A percentile compares a stretch with the other conserved stretches of the same genome.
Evolutionary conservation across 2,888 invertebrate genomes (phyloP).

Genomic region (Pristionchus mayeri): DNA sequence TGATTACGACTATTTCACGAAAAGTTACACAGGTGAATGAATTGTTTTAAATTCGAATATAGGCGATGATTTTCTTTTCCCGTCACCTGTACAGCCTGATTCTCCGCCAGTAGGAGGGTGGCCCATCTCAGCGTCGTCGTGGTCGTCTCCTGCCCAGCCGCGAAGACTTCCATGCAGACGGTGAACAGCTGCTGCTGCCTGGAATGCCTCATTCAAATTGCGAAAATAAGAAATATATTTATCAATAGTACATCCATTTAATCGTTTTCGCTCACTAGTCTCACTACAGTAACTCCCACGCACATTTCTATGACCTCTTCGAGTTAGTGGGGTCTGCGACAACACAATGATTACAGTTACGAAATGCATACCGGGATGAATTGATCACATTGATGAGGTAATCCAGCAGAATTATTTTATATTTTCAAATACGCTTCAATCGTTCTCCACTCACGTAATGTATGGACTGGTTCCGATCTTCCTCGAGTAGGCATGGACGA

Average conservation of each 20-base stretch:
- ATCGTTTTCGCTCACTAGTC: too few species aligned
- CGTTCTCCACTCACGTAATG: background rate
- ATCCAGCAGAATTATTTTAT: background rate
- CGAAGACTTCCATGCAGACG: slow-evolving; percentile 10
- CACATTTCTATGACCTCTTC: too few species aligned
- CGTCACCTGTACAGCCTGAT: background rate
- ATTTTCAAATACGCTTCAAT: too few species aligned
- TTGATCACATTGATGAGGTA: background rate
- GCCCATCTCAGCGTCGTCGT: slow-evolving; percentile 19
- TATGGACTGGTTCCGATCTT: background rate
- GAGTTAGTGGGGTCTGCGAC: too few species aligned
- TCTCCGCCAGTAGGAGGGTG: background rate
- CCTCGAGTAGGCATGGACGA: slow-evolving; percentile 14
- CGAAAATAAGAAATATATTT: background rate
- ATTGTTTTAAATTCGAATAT: background rate
- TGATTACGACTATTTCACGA: background rate
- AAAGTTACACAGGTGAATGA: background rate
- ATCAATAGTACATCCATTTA: too few species aligned
- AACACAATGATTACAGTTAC: too few species aligned
- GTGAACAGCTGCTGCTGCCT: background rate
- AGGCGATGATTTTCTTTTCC: background rate
- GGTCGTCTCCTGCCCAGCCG: background rate
- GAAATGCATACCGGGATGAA: background rate
- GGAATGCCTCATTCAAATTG: background rate
- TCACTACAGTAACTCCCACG: too few species aligned